Evolutionary conservation across 2,113 vertebrate species (phyloP), one percentile per base, ranked within the genome.

Genomic region (Corythornis vintsioides): DNA sequence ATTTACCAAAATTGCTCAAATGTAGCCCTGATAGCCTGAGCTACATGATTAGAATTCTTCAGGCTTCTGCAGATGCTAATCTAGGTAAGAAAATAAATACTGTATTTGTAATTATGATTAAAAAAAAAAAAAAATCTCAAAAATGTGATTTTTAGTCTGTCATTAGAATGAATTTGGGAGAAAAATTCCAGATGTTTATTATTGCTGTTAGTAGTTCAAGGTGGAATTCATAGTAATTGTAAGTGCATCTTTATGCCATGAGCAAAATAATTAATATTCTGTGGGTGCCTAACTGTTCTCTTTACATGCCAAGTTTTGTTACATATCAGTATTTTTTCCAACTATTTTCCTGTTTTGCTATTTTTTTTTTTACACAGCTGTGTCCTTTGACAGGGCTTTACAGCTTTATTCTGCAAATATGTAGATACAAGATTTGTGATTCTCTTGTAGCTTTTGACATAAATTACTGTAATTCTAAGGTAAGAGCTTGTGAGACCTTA

Each of bases 11-110:
- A 72, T 95, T 99, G 82, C 95, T 99, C 20, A 98, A 97, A 85
- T 99, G 98, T 92, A 99, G 96, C 93, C 99, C 98, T 29, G 98
- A 97, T 76, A 99, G 99, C 88, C 97, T 99, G 91, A 96, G 94
- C 31, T 98, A 99, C 93, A 99, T 99, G 98, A 98, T 99, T 45
- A 97, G 97, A 92, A 98, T 98, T 65, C 97, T 99, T 93, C 98
- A 98, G 96, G 90, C 98, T 86, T 98, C 97, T 78, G 93, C 96
- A 26, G 93, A 97, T 79, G 92, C 93, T 95, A 97, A 97, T 60
- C 59, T 96, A 86, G 98, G 98, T 99, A 97, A 98, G 97, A 85
- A 78, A 89, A 67, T 66, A 79, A 33, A 61, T 28, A 48, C 12
- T 5, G 11, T 85, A 38, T 75, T 73, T 56, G 25, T 83, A 83